These are phyloP conservation scores for Lasioglossum figueresi DNA, from an alignment of 2,888 invertebrate genomes.

Conservation along the genomic window DNA sequence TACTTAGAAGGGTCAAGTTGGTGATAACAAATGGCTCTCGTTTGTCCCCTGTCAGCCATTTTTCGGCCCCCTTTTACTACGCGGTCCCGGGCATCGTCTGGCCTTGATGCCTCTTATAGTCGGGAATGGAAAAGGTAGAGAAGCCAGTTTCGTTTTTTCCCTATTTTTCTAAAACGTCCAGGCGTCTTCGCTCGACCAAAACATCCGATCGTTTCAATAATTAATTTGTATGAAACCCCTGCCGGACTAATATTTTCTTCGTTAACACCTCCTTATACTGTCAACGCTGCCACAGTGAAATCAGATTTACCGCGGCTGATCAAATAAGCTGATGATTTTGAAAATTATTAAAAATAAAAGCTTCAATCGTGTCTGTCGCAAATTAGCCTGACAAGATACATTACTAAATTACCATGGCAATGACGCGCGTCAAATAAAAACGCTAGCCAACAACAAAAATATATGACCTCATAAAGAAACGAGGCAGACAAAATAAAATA, in stretches of 20 bases:
- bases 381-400: neutral
- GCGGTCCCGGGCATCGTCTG: slow-evolving; percentile 70
- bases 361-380: neutral
- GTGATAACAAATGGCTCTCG: slow-evolving; percentile 80
- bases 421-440: neutral
- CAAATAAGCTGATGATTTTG: neutral
- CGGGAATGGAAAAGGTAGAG: slow-evolving; percentile 53
- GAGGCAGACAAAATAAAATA: too few relatives aligned
- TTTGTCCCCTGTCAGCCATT: slow-evolving; percentile 80
- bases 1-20: slow-evolving; percentile 68
- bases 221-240: neutral
- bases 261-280: neutral
- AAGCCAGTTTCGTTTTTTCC: slow-evolving; percentile 48
- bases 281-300: neutral
- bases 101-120: slow-evolving; percentile 71
- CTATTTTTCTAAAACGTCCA: slow-evolving; percentile 46
- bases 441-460: too few relatives aligned
- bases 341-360: neutral
- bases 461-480: too few relatives aligned
- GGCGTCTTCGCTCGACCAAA: slow-evolving; percentile 16
- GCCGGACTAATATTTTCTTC: neutral
- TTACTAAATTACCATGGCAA: neutral
- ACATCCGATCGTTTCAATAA: neutral
- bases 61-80: slow-evolving; percentile 73
- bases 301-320: neutral